Conservation (phyloP, 2,797 vertebrate genomes). For the Chromobotia macracanthus region DNA sequence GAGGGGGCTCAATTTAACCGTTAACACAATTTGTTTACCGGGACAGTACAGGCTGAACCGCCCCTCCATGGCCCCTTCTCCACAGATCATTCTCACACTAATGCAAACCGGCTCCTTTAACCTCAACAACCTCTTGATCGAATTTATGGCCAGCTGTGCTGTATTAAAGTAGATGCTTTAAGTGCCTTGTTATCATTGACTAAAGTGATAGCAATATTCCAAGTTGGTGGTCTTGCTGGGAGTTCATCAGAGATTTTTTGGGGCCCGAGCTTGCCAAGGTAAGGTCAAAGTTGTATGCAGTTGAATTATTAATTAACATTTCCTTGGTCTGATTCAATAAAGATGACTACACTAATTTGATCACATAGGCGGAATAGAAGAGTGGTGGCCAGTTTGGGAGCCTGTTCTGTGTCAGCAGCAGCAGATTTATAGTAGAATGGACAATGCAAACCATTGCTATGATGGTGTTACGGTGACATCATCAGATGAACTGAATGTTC, state of each 20-base stretch:
- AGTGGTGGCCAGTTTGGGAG: conserved; percentile 16
- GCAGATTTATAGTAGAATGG: conserved; percentile 8
- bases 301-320: conserved; percentile 55
- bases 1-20: conserved; percentile 41
- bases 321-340: conserved; percentile 51
- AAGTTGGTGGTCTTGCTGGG: conserved; percentile 48
- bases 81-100: conserved; percentile 53
- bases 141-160: conserved; percentile 53
- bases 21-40: conserved; percentile 51
- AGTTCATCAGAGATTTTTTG: conserved; percentile 35
- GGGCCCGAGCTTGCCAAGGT: conserved; percentile 27
- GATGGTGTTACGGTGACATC: conserved; percentile 24
- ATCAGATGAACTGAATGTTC: conserved; percentile 25
- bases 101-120: conserved; percentile 56
- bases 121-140: conserved; percentile 53
- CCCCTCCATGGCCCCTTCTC: conserved; percentile 33
- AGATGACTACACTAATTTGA: conserved; percentile 50
- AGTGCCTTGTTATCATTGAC: conserved; percentile 56
- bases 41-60: conserved; percentile 19
- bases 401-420: conserved; percentile 22
- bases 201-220: conserved; percentile 59
- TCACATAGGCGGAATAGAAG: conserved; percentile 33
- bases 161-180: conserved; percentile 51
- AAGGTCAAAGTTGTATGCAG: conserved; percentile 42
- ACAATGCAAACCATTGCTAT: conserved; percentile 17